Base-by-base conservation (phyloP, 2,797 vertebrate species). In the Acanthopagrus latus region DNA sequence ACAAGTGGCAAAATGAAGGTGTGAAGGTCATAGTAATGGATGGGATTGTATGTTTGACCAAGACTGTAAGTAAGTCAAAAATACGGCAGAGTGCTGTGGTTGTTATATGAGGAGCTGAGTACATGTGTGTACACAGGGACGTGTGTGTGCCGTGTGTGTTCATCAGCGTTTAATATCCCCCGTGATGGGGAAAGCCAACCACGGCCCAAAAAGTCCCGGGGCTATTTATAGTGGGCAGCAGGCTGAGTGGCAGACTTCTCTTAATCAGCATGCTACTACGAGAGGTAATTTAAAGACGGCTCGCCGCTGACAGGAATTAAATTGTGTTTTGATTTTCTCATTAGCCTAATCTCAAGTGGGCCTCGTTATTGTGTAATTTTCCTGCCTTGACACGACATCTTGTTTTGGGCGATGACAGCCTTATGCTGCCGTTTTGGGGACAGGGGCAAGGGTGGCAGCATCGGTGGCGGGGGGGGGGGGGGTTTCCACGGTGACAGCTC, bases 311-410 rank as follows among this genome's bases (percentile, higher is more conserved):
- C 95, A 96, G 95, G 94, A 95, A 95, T 95, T 94, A 95, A 95
- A 96, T 95, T 95, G 95, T 95, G 93, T 96, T 96, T 95, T 94
- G 94, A 95, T 96, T 96, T 95, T 96, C 95, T 96, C 95, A 96
- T 96, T 95, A 96, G 95, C 94, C 95, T 95, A 95, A 95, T 95
- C 95, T 96, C 95, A 91, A 95, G 95, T 94, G 95, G 93, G 94
- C 91, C 95, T 96, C 91, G 95, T 96, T 96, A 96, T 95, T 95
- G 94, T 95, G 93, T 94, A 94, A 95, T 95, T 95, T 96, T 93
- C 93, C 92, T 83, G 87, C 91, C 74, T 89, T 94, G 95, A 96
- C 95, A 95, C 88, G 92, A 95, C 94, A 94, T 95, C 94, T 95
- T 93, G 93, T 95, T 95, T 93, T 90, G 93, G 92, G 89, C 91